Conservation (phyloP, 2,113 vertebrate genomes). For the Myodes glareolus region DNA sequence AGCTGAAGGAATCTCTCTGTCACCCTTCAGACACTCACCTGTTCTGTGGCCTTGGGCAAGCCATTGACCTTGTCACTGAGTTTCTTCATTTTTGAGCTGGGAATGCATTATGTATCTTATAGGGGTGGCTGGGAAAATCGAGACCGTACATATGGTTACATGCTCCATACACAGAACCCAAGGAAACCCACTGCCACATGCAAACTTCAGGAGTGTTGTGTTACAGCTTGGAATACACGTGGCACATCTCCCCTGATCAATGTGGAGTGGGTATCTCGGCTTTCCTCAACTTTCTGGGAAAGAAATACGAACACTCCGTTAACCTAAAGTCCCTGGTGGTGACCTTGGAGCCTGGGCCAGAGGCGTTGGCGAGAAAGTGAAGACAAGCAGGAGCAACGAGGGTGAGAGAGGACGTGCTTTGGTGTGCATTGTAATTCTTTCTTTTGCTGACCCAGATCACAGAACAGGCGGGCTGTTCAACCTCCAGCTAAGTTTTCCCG, state of each 20-base stretch:
- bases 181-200: background rate
- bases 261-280: background rate
- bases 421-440: background rate
- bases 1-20: background rate
- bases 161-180: background rate
- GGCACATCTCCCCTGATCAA: background rate
- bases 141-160: background rate
- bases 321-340: background rate
- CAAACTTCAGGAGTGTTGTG: slow-evolving; percentile 28
- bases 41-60: background rate
- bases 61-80: background rate
- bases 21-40: background rate
- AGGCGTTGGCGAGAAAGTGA: background rate
- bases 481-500: slow-evolving; percentile 22
- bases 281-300: slow-evolving; percentile 1
- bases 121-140: background rate
- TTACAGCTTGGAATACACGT: background rate
- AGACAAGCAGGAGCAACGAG: background rate
- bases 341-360: background rate
- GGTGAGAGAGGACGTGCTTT: background rate
- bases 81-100: slow-evolving; percentile 52
- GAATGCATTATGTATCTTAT: background rate
- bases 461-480: background rate
- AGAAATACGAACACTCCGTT: background rate
- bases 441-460: background rate